Evolutionary conservation across 1,140 invertebrate species (phyloP).

Genomic region (Drosophila truncata): DNA sequence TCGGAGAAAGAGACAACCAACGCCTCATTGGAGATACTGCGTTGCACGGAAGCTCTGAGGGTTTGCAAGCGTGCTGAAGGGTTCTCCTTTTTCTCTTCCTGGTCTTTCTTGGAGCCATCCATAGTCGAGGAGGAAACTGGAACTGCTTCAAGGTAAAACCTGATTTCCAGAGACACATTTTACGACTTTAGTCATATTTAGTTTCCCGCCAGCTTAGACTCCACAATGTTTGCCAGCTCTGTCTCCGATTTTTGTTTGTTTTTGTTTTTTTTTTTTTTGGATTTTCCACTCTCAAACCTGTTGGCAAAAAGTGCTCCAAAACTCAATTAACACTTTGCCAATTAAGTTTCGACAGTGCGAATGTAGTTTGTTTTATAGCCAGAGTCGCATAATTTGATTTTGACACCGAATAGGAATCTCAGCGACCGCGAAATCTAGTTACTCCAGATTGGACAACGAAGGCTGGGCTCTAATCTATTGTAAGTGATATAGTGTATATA

Average conservation of each 20-base stretch:
- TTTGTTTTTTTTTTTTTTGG: conserved; percentile 23
- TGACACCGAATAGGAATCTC: conserved; percentile 47
- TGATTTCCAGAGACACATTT: conserved; percentile 54
- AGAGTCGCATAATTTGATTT: conserved; percentile 42
- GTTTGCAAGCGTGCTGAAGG: background rate
- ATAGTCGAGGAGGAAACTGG: conserved; percentile 46
- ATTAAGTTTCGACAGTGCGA: conserved; percentile 30
- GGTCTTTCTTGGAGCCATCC: conserved; percentile 24
- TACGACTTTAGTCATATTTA: conserved; percentile 63
- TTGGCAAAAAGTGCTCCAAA: conserved; percentile 41
- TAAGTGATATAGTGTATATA: background rate
- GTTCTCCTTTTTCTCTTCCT: background rate
- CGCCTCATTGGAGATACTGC: background rate
- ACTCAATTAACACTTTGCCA: conserved; percentile 57
- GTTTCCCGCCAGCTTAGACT: conserved; percentile 27
- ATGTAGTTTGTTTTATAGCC: conserved; percentile 34
- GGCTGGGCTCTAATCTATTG: conserved; percentile 3
- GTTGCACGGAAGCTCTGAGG: background rate
- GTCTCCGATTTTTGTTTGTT: conserved; percentile 12
- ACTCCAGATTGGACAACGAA: conserved; percentile 13
- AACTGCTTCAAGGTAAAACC: conserved; percentile 17
- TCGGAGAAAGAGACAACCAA: background rate
- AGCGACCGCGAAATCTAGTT: conserved; percentile 42
- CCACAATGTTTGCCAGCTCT: conserved; percentile 24
- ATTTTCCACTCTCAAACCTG: conserved; percentile 50